Conservation (phyloP, 2,797 vertebrate genomes). For the Lagodon rhomboides region DNA sequence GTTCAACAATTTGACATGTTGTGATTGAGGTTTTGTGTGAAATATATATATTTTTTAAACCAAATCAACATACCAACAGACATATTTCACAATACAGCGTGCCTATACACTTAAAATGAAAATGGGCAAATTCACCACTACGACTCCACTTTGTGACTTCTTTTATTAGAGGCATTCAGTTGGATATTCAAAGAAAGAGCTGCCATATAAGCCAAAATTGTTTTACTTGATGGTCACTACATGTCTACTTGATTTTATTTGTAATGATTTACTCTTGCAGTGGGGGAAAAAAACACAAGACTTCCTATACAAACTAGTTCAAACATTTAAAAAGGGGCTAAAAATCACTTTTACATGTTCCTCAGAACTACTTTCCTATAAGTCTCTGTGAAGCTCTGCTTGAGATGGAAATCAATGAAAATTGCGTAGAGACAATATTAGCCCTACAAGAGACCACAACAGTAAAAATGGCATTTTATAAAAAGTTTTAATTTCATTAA, state of each 20-base stretch:
- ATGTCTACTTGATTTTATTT: constrained; percentile 26
- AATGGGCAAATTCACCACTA: constrained; percentile 46
- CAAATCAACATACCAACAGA: constrained; percentile 22
- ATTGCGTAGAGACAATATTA: constrained; percentile 29
- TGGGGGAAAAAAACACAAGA: constrained; percentile 18
- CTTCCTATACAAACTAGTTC: constrained; percentile 49
- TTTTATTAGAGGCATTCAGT: constrained; percentile 63
- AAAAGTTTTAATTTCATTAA: constrained; percentile 87
- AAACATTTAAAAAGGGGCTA: constrained; percentile 24
- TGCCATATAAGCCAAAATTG: constrained; percentile 58
- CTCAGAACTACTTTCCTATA: constrained; percentile 36
- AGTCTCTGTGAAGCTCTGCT: constrained; percentile 54
- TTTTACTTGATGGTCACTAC: constrained; percentile 13
- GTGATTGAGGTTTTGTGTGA: neutral
- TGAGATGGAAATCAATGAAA: constrained; percentile 22
- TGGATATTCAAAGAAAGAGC: constrained; percentile 59
- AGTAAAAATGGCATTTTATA: constrained; percentile 80
- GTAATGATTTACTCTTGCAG: constrained; percentile 18
- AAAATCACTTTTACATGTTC: constrained; percentile 39
- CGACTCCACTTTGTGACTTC: constrained; percentile 49
- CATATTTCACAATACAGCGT: constrained; percentile 19
- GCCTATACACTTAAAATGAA: constrained; percentile 13
- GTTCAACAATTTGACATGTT: neutral
- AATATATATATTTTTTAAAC: neutral
- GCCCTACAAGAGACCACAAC: constrained; percentile 70